Percentiles rank a stretch among this genome's conserved stretches.
phyloP scores from a whole-genome alignment of 2,888 invertebrate species.

The Aleiodes testaceus region DNA sequence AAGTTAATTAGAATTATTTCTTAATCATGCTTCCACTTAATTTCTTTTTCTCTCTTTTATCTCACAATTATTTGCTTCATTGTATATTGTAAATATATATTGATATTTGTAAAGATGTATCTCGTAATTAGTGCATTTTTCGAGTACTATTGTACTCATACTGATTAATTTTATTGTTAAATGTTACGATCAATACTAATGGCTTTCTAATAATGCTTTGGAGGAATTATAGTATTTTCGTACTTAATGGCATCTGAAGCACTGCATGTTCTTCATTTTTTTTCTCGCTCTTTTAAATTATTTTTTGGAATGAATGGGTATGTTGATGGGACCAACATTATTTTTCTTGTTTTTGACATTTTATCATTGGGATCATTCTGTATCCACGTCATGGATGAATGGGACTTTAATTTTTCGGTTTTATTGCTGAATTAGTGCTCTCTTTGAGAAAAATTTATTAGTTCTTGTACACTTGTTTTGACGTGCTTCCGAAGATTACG shows the following conservation, averaged over 20 bases:
- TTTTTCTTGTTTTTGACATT: conserved; percentile 9
- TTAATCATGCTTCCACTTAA: conserved; percentile 10
- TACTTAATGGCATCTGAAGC: conserved; percentile 24
- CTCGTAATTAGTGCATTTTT: conserved; percentile 11
- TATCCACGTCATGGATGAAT: neutral
- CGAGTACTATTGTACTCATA: conserved; percentile 8
- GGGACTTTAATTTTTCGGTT: neutral
- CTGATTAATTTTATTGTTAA: conserved; percentile 18
- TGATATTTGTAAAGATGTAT: conserved; percentile 13
- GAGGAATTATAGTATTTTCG: conserved; percentile 9
- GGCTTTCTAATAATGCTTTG: neutral
- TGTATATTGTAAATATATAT: conserved; percentile 11
- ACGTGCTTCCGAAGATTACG: conserved; percentile 23
- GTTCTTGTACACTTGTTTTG: conserved; percentile 18
- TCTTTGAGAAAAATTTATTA: too few relatives aligned
- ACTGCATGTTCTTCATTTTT: conserved; percentile 6
- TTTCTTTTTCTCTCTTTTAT: neutral
- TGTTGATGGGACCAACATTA: conserved; percentile 28
- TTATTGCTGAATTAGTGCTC: too few relatives aligned
- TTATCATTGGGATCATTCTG: conserved; percentile 1
- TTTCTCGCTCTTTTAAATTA: conserved; percentile 3
- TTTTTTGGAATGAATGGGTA: conserved; percentile 8
- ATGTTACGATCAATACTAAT: conserved; percentile 1
- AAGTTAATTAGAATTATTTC: neutral
- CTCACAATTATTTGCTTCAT: neutral